Base-by-base conservation (phyloP, 2,113 vertebrate species). In the Cyphomyrus plagiostoma region DNA sequence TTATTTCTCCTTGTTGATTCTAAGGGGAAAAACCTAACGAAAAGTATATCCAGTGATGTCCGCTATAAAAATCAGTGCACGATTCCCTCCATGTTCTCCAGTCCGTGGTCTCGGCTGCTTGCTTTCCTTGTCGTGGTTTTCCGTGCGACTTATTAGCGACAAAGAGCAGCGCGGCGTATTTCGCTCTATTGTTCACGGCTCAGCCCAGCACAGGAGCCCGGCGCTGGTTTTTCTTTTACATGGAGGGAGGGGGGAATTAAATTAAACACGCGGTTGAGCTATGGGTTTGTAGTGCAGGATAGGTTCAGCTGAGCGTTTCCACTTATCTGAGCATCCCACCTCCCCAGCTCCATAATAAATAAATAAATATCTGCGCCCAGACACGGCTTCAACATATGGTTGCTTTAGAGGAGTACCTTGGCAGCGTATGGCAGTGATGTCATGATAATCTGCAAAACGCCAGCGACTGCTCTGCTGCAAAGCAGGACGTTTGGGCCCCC, bases 1-100 rank as follows among this genome's bases (percentile, higher is more conserved):
- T 97, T 94, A 93, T 95, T 92, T 93, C 89, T 91, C 88, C 87
- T 70, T 50, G 89, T 66, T 80, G 89, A 80, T 90, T 89, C 87
- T 48, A 84, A 86, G 89, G 89, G 56, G 4, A 80, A 89, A 88
- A 46, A 92, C 87, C 80, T 56, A 90, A 90, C 89, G 62, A 53
- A 86, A 88, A 91, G 88, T 88, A 90, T 88, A 88, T 91, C 91
- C 90, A 90, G 74, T 19, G 89, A 88, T 89, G 90, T 91, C 87
- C 89, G 85, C 89, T 49, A 80, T 56, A 85, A 89, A 80, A 87
- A 52, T 84, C 88, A 93, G 92, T 89, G 92, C 91, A 89, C 89
- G 89, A 89, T 77, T 89, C 84, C 89, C 89, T 92, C 91, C 91
- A 92, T 91, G 83, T 58, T 87, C 88, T 89, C 90, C 85, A 83